These are phyloP conservation scores for Trissolcus japonicus DNA, from an alignment of 2,888 invertebrate species.

Conservation along the genomic window DNA sequence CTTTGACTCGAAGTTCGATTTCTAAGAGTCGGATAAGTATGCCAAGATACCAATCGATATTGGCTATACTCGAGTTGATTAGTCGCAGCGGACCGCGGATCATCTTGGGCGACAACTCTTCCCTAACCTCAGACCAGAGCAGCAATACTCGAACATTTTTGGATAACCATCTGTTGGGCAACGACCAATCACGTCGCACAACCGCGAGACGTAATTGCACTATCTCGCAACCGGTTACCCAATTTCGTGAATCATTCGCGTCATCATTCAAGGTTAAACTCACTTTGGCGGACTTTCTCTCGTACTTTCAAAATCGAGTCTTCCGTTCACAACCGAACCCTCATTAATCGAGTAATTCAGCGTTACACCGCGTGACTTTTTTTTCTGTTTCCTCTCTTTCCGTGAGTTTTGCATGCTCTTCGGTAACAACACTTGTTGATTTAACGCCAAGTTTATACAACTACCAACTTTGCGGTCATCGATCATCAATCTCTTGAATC, in stretches of 20 bases:
- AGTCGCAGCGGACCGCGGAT: not conserved
- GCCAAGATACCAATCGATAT: not conserved
- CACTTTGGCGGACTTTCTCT: constrained; percentile 17
- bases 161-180: not conserved
- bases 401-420: constrained; percentile 1
- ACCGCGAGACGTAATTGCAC: not conserved
- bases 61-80: not conserved
- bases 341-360: constrained; percentile 43
- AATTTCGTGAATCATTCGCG: constrained; percentile 33
- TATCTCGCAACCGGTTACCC: constrained; percentile 3
- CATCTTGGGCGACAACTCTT: not conserved
- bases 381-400: constrained; percentile 16
- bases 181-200: constrained; percentile 13
- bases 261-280: constrained; percentile 37
- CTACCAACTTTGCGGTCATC: no score
- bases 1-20: constrained; percentile 13
- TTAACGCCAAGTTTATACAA: no score
- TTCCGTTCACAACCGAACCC: constrained; percentile 15
- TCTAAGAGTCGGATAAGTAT: constrained; percentile 4
- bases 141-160: not conserved
- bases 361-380: constrained; percentile 25
- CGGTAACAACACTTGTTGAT: not conserved
- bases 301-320: constrained; percentile 32
- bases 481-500: not conserved
- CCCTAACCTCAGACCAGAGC: not conserved